phyloP scores from a whole-genome alignment of 2,888 invertebrate species.

The Ectemnius cavifrons region DNA sequence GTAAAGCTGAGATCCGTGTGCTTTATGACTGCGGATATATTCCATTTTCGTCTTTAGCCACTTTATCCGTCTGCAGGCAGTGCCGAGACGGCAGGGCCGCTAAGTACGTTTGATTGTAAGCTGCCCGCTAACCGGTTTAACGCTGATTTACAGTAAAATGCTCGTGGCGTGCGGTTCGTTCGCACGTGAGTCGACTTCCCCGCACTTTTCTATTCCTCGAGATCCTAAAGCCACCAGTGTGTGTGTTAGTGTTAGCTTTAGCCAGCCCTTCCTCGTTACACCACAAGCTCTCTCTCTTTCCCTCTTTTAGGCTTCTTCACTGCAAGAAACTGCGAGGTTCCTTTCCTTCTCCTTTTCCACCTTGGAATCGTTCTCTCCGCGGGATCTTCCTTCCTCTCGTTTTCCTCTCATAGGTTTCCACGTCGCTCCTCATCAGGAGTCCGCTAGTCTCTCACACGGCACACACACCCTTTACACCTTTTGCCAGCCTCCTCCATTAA shows the following conservation, averaged over 20 bases:
- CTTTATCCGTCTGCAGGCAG: conserved; percentile 48
- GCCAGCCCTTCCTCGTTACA: conserved; percentile 24
- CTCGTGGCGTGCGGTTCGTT: conserved; percentile 45
- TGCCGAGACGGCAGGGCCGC: conserved; percentile 47
- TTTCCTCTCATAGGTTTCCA: too few species aligned
- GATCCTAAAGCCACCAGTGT: conserved; percentile 47
- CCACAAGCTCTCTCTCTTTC: conserved; percentile 24
- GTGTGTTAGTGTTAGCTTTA: conserved; percentile 47
- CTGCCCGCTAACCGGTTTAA: conserved; percentile 69
- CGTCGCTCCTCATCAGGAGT: too few species aligned
- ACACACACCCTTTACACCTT: background rate
- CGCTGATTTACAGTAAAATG: conserved; percentile 73
- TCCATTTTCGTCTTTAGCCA: conserved; percentile 65
- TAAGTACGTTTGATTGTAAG: conserved; percentile 77
- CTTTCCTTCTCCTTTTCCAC: too few species aligned
- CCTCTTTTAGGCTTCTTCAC: conserved; percentile 33
- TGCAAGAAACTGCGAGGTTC: background rate
- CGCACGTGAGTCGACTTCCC: conserved; percentile 73
- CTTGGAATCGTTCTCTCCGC: background rate
- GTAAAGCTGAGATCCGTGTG: conserved; percentile 25
- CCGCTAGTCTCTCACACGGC: background rate
- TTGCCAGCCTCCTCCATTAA: background rate
- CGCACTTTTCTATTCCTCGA: conserved; percentile 41
- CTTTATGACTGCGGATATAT: conserved; percentile 64
- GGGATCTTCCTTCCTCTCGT: background rate